Conservation (phyloP, 2,888 invertebrate genomes). For the Eubasilissa splendida region DNA sequence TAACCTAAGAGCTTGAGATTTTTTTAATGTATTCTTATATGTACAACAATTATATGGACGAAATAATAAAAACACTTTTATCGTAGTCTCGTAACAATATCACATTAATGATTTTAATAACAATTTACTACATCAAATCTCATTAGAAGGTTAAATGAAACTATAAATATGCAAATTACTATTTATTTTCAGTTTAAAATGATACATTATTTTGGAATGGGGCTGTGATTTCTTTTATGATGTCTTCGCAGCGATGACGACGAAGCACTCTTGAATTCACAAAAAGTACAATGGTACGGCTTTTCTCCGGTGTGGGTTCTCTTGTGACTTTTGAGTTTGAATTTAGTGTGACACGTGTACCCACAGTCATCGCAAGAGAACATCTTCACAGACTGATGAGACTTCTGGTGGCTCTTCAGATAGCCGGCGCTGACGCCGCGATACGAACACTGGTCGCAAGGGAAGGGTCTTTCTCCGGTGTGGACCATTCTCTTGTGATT, state of each 20-base stretch:
- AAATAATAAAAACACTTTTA: too few species aligned
- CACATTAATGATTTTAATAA: too few species aligned
- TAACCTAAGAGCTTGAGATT: too few species aligned
- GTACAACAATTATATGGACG: too few species aligned
- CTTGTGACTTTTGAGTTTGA: slow-evolving; percentile 50
- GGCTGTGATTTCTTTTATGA: slow-evolving; percentile 50
- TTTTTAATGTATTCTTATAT: too few species aligned
- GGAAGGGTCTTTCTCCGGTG: slow-evolving; percentile 53
- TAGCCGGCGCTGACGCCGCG: slow-evolving; percentile 46
- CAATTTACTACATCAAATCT: neutral
- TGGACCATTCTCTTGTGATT: slow-evolving; percentile 55
- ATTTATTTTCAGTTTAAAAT: neutral
- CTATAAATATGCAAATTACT: neutral
- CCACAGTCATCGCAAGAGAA: slow-evolving; percentile 54
- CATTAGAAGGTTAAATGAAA: neutral
- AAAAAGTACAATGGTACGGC: slow-evolving; percentile 48
- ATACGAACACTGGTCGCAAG: slow-evolving; percentile 54
- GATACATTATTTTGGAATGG: slow-evolving; percentile 12
- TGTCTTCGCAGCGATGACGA: slow-evolving; percentile 53
- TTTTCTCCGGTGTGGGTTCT: slow-evolving; percentile 56
- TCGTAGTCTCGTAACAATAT: too few species aligned
- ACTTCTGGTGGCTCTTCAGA: slow-evolving; percentile 51
- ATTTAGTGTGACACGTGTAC: slow-evolving; percentile 54
- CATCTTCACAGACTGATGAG: slow-evolving; percentile 47
- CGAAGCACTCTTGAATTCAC: slow-evolving; percentile 53